Conservation (phyloP, 92 coral and sea anemone species). For the Heteractis magnifica region DNA sequence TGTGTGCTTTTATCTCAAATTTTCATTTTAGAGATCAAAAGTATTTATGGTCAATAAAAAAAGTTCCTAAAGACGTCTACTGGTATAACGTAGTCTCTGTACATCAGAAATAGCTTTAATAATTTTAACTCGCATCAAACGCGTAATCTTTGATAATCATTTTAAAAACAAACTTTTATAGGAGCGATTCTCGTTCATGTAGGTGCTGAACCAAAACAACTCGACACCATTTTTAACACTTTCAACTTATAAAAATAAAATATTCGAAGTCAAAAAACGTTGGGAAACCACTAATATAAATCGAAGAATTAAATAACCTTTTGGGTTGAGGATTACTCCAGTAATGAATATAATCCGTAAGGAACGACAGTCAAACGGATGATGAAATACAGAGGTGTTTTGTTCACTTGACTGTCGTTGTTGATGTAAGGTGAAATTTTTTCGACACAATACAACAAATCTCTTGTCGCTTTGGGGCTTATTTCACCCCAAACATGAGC, state of each 20-base stretch:
- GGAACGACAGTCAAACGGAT: not conserved
- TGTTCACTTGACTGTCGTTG: conserved; percentile 31
- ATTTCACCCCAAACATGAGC: not conserved
- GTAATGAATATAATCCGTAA: not conserved
- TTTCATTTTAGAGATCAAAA: not conserved
- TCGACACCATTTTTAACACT: not conserved
- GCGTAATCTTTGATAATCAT: not conserved
- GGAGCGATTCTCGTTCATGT: not conserved
- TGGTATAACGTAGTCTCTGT: too few species aligned
- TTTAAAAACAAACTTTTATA: not conserved
- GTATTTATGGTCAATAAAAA: not conserved
- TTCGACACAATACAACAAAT: not conserved
- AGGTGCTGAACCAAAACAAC: not conserved
- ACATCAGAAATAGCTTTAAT: too few species aligned
- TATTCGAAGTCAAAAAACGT: not conserved
- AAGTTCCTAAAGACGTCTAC: too few species aligned
- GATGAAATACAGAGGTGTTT: not conserved
- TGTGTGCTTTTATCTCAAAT: not conserved
- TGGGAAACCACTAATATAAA: not conserved
- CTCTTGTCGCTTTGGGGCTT: not conserved
- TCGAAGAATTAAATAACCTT: not conserved
- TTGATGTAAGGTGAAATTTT: not conserved
- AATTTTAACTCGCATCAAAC: not conserved
- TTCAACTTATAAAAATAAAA: not conserved
- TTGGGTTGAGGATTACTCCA: not conserved